Conservation (phyloP, 2,888 invertebrate species). For the Spodoptera picta region DNA sequence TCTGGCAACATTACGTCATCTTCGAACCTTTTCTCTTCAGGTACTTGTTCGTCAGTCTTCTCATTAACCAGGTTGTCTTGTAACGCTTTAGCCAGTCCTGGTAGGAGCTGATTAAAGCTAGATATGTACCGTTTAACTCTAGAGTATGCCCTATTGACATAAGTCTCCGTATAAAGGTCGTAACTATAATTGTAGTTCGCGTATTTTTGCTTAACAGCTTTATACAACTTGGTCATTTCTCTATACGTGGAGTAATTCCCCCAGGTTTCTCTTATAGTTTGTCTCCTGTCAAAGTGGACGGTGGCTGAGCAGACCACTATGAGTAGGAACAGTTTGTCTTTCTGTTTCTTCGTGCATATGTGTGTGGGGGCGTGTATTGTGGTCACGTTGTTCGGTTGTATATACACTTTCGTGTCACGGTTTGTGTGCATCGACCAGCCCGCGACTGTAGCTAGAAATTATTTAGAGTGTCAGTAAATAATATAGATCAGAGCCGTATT, state of each 20-base stretch:
- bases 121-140: conserved; percentile 72
- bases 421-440: conserved; percentile 94
- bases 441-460: conserved; percentile 82
- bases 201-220: conserved; percentile 70
- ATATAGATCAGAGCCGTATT: too few relatives aligned
- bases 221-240: conserved; percentile 68
- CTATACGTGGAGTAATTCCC: conserved; percentile 84
- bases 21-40: conserved; percentile 76
- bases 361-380: conserved; percentile 89
- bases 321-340: conserved; percentile 88
- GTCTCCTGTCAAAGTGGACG: conserved; percentile 90
- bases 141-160: conserved; percentile 53
- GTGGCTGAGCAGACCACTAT: conserved; percentile 94
- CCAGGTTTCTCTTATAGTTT: conserved; percentile 92
- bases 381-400: conserved; percentile 91
- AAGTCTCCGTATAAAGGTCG: conserved; percentile 66
- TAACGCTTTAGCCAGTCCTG: conserved; percentile 77
- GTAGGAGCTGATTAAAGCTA: conserved; percentile 71
- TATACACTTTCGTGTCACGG: conserved; percentile 91
- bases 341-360: conserved; percentile 81
- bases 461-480: not conserved
- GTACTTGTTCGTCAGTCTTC: conserved; percentile 71
- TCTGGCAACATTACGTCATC: conserved; percentile 76
- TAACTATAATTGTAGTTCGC: conserved; percentile 78
- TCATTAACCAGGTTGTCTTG: conserved; percentile 66